Conservation (phyloP, 2,113 vertebrate species). For the Himantopus leucocephalus region DNA sequence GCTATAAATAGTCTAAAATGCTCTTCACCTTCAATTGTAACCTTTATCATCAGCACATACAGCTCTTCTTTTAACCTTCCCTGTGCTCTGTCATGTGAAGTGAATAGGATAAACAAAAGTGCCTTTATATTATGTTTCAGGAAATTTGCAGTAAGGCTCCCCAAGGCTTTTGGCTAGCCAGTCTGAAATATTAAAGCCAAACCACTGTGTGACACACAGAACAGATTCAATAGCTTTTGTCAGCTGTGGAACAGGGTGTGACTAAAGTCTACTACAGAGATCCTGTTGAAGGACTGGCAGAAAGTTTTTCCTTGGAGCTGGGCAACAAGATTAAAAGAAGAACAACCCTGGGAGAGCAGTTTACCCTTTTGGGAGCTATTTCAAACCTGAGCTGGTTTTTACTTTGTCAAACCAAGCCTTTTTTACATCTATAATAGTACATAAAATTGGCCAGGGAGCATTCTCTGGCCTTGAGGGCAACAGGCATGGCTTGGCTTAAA, state of each 20-base stretch:
- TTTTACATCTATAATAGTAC: not conserved
- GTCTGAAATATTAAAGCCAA: not conserved
- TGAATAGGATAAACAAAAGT: not conserved
- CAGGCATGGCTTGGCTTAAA: not conserved
- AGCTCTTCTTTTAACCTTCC: not conserved
- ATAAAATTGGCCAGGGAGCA: not conserved
- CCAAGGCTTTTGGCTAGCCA: constrained; percentile 6
- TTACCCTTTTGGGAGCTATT: not conserved
- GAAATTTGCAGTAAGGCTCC: constrained; percentile 6
- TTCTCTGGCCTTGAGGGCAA: not conserved
- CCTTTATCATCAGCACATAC: not conserved
- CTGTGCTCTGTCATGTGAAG: not conserved
- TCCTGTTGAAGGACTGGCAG: not conserved
- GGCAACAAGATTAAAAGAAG: not conserved
- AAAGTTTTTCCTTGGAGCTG: not conserved
- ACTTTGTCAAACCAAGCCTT: not conserved
- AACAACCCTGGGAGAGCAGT: not conserved
- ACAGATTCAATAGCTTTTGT: not conserved
- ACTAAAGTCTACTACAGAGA: not conserved
- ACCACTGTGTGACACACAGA: not conserved
- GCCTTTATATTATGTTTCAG: constrained; percentile 32
- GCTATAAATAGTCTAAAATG: not conserved
- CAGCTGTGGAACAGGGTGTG: not conserved
- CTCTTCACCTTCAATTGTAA: not conserved
- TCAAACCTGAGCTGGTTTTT: not conserved